phyloP scores from a whole-genome alignment of 1,140 invertebrate species.

The Holotrichia oblita region DNA sequence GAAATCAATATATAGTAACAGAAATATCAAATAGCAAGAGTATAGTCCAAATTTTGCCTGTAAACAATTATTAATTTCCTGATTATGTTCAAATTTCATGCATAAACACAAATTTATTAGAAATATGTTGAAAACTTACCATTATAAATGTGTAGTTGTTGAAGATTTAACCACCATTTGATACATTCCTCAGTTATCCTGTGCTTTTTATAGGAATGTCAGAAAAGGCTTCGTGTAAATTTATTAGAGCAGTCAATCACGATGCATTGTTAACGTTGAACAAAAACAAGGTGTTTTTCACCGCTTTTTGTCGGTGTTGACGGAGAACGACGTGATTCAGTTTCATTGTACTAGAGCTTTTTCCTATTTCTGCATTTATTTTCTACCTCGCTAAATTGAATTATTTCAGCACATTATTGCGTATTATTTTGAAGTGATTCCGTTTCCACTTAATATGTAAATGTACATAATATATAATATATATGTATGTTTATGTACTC shows the following conservation, averaged over 20 bases:
- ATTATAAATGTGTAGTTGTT: neutral
- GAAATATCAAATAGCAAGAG: slow-evolving; percentile 1
- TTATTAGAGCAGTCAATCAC: slow-evolving; percentile 29
- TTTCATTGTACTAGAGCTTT: neutral
- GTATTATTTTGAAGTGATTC: neutral
- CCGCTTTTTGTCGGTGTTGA: slow-evolving; percentile 7
- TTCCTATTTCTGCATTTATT: neutral
- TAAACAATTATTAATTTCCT: neutral
- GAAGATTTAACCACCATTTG: neutral
- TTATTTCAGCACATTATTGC: neutral
- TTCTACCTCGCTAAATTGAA: slow-evolving; percentile 9
- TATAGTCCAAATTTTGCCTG: neutral
- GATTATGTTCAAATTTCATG: neutral
- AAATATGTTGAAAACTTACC: neutral
- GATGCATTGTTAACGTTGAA: neutral
- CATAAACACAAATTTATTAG: neutral
- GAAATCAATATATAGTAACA: neutral
- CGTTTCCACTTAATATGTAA: too few species aligned
- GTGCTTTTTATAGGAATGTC: slow-evolving; percentile 10
- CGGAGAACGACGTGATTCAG: neutral
- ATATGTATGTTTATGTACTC: too few species aligned
- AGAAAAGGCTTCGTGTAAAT: neutral
- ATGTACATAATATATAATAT: too few species aligned
- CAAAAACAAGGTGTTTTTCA: slow-evolving; percentile 29
- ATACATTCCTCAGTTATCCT: neutral